Evolutionary conservation across 1,140 invertebrate species (phyloP).

Genomic region (Orius insidiosus): DNA sequence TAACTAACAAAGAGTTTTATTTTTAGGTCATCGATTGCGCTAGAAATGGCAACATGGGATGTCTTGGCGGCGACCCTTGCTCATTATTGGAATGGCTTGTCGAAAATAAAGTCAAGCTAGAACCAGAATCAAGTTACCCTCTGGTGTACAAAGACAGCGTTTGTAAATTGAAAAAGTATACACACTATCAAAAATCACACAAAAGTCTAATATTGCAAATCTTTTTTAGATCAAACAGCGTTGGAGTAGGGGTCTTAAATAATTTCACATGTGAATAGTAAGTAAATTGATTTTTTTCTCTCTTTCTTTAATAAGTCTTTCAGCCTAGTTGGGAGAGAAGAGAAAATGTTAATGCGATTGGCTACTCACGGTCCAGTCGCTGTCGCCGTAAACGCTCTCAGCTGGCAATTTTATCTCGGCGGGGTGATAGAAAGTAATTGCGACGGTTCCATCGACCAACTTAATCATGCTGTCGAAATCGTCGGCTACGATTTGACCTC

Average conservation of each 20-base stretch:
- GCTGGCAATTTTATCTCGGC: constrained; percentile 75
- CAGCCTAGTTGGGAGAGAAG: constrained; percentile 48
- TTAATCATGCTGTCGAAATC: constrained; percentile 74
- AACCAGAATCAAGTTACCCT: constrained; percentile 45
- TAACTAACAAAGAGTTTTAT: constrained; percentile 11
- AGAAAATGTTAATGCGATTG: constrained; percentile 41
- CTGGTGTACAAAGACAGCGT: constrained; percentile 35
- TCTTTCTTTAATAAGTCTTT: constrained; percentile 12
- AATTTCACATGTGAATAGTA: constrained; percentile 31
- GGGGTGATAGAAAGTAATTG: constrained; percentile 73
- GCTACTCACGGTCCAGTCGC: constrained; percentile 55
- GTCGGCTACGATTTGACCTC: constrained; percentile 64
- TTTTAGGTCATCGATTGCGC: constrained; percentile 67
- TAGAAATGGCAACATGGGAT: constrained; percentile 50
- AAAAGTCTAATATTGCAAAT: too few relatives aligned
- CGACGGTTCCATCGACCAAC: constrained; percentile 35
- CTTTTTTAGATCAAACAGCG: constrained; percentile 8
- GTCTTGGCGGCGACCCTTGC: constrained; percentile 66
- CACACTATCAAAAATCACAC: too few relatives aligned
- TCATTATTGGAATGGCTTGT: constrained; percentile 52
- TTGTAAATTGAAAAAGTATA: constrained; percentile 34
- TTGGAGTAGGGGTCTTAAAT: constrained; percentile 15
- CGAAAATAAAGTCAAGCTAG: constrained; percentile 35
- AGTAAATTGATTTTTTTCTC: constrained; percentile 18
- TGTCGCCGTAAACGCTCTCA: constrained; percentile 63